Evolutionary conservation across 2,113 vertebrate species (phyloP).

Genomic region (Rhinoderma darwinii): DNA sequence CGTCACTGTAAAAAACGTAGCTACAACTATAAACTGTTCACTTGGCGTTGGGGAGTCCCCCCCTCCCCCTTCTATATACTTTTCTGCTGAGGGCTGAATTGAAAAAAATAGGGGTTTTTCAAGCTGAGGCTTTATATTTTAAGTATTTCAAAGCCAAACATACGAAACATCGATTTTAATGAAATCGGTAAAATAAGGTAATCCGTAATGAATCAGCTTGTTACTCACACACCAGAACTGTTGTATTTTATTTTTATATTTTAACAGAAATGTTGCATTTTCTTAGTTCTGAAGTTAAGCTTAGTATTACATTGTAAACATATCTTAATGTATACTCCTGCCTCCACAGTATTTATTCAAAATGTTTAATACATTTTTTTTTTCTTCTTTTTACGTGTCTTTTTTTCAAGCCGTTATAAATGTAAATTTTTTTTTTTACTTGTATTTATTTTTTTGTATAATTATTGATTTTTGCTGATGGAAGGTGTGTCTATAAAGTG

Average conservation of each 20-base stretch:
- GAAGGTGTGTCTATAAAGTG: conserved; percentile 12
- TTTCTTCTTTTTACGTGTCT: neutral
- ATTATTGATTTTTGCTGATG: conserved; percentile 22
- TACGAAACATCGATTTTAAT: conserved; percentile 40
- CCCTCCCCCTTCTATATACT: conserved; percentile 29
- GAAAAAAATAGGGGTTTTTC: neutral
- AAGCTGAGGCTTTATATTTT: neutral
- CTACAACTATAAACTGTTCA: conserved; percentile 48
- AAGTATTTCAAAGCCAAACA: conserved; percentile 40
- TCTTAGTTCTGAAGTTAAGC: conserved; percentile 1
- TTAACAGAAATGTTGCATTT: conserved; percentile 29
- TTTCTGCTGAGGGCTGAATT: conserved; percentile 66
- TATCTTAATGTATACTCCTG: conserved; percentile 38
- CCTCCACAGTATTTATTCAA: conserved; percentile 33
- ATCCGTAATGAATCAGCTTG: neutral
- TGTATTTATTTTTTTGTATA: neutral
- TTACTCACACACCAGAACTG: neutral
- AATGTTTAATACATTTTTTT: conserved; percentile 46
- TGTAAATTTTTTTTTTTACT: neutral
- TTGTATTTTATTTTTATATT: conserved; percentile 6
- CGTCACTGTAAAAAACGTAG: conserved; percentile 61
- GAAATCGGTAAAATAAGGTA: neutral
- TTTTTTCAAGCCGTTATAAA: neutral
- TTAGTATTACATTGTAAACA: conserved; percentile 26
- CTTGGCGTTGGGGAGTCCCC: neutral